phyloP scores from a whole-genome alignment of 2,888 invertebrate species.

The Taphrorychus bicolor region DNA sequence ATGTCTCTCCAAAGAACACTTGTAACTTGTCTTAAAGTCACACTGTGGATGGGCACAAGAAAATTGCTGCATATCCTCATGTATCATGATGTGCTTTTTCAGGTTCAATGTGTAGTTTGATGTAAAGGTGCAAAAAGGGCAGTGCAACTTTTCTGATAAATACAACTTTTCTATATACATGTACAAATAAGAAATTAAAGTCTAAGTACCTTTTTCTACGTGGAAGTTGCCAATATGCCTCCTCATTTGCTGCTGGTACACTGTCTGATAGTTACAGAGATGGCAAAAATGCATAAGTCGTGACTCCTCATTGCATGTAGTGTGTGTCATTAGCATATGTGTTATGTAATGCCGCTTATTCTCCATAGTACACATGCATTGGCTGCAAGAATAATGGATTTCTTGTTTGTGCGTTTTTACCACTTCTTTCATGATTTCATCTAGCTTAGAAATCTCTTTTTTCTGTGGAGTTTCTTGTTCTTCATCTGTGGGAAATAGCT shows the following conservation, averaged over 20 bases:
- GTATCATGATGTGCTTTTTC: conserved; percentile 19
- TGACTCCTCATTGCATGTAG: conserved; percentile 23
- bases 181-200: neutral
- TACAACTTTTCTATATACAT: neutral
- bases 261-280: conserved; percentile 17
- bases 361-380: conserved; percentile 24
- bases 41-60: conserved; percentile 20
- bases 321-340: conserved; percentile 25
- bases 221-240: conserved; percentile 24
- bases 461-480: neutral
- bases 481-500: neutral
- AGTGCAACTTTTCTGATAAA: conserved; percentile 19
- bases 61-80: conserved; percentile 27
- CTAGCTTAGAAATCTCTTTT: conserved; percentile 1
- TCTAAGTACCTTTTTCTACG: conserved; percentile 17
- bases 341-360: conserved; percentile 24
- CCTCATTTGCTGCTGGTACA: conserved; percentile 22
- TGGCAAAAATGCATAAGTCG: conserved; percentile 25
- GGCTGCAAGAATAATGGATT: conserved; percentile 27
- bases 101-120: conserved; percentile 20
- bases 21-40: conserved; percentile 30
- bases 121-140: conserved; percentile 22
- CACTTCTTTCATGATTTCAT: conserved; percentile 30
- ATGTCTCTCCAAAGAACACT: conserved; percentile 26
- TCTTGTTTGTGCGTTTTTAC: conserved; percentile 25